Conservation (phyloP, 64 coral and sea anemone species). For the Acropora tenuis region DNA sequence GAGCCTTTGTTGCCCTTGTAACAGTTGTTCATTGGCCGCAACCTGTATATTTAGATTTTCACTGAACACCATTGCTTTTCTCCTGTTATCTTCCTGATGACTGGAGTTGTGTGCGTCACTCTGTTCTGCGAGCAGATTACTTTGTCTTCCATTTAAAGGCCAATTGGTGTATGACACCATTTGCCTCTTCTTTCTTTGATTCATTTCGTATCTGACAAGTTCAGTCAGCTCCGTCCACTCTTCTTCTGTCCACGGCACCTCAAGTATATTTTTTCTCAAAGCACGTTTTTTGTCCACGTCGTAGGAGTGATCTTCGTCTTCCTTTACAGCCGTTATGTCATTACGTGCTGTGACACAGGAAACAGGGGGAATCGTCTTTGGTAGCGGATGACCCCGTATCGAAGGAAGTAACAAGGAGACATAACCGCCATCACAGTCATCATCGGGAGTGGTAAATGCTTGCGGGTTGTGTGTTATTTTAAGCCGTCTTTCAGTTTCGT, state of each 20-base stretch:
- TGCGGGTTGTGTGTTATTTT: neutral
- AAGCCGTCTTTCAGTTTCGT: neutral
- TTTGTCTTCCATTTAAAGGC: neutral
- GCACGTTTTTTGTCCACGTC: neutral
- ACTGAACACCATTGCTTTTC: neutral
- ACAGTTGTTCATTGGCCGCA: neutral
- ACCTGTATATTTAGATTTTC: neutral
- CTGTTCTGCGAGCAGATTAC: neutral
- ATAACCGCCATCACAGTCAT: neutral
- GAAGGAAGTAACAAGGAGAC: neutral
- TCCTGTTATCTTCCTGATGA: neutral
- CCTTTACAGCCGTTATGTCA: no score
- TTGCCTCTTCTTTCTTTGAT: neutral
- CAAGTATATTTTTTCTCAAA: neutral
- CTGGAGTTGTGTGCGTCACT: neutral
- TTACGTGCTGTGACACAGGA: no score
- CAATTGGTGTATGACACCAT: neutral
- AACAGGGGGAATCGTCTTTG: no score
- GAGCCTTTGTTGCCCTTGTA: neutral
- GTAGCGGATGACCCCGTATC: no score
- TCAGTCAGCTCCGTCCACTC: constrained; percentile 24
- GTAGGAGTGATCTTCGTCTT: neutral
- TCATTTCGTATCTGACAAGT: neutral
- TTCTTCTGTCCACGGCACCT: constrained; percentile 1
- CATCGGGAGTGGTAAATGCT: neutral